Conservation (phyloP, 1,140 invertebrate species). For the Spodoptera litura region DNA sequence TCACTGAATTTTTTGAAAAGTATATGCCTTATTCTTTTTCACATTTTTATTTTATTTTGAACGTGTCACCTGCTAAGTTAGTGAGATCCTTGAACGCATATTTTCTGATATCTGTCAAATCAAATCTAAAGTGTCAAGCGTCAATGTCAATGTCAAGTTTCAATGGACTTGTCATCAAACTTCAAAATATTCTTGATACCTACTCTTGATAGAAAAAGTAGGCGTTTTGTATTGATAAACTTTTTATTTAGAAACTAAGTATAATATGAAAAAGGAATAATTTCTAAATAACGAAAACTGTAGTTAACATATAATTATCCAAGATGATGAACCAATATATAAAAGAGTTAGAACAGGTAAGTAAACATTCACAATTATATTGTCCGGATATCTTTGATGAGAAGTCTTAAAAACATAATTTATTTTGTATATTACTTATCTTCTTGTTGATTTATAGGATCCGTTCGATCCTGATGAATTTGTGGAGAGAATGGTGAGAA, state of each 20-base stretch:
- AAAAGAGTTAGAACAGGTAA: slow-evolving; percentile 92
- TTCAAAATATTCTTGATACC: not conserved
- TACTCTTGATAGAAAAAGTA: slow-evolving; percentile 13
- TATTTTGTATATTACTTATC: not conserved
- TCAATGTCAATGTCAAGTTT: slow-evolving; percentile 12
- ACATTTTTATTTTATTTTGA: no score
- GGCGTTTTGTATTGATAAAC: slow-evolving; percentile 34
- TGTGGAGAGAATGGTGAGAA: slow-evolving; percentile 98
- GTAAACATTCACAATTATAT: slow-evolving; percentile 33
- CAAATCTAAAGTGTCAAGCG: not conserved
- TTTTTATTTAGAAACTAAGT: not conserved
- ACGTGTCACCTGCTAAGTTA: no score
- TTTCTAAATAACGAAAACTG: not conserved
- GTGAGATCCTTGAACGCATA: not conserved
- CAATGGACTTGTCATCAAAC: not conserved
- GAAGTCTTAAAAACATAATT: not conserved
- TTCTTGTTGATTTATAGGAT: slow-evolving; percentile 88
- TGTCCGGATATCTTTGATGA: not conserved
- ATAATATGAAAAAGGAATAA: not conserved
- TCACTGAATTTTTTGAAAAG: no score
- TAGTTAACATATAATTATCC: slow-evolving; percentile 38
- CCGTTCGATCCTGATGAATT: slow-evolving; percentile 99
- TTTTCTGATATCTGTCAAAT: not conserved
- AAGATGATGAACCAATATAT: slow-evolving; percentile 95
- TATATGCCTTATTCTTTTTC: no score